Evolutionary conservation across 2,797 vertebrate species (phyloP).

Genomic region (Sylvia borin): DNA sequence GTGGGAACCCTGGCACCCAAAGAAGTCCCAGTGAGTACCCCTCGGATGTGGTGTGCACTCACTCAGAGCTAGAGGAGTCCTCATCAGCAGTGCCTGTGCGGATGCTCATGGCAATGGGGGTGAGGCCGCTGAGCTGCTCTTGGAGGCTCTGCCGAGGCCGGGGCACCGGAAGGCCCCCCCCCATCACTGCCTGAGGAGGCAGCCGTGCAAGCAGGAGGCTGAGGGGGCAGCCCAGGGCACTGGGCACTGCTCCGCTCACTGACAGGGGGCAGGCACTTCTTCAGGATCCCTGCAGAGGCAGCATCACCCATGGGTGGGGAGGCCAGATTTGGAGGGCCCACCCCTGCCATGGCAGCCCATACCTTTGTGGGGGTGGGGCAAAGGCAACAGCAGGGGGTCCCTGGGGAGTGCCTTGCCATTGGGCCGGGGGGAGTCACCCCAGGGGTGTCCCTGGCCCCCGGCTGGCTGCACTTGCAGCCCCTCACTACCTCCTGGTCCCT

Average conservation of each 20-base stretch:
- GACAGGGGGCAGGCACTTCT: slow-evolving; percentile 89
- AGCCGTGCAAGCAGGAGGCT: not conserved
- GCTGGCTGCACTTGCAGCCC: slow-evolving; percentile 61
- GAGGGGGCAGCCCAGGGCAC: slow-evolving; percentile 72
- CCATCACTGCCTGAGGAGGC: slow-evolving; percentile 81
- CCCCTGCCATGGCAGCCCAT: not conserved
- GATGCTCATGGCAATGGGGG: slow-evolving; percentile 86
- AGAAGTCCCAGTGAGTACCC: not conserved
- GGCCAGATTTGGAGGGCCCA: not conserved
- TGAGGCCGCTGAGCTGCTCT: slow-evolving; percentile 84
- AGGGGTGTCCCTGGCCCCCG: not conserved
- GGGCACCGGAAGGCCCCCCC: fast-evolving
- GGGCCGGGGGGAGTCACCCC: slow-evolving; percentile 49
- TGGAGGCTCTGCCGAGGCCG: slow-evolving; percentile 74
- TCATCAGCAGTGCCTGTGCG: slow-evolving; percentile 87
- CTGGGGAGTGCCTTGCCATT: slow-evolving; percentile 65
- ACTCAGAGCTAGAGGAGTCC: slow-evolving; percentile 96
- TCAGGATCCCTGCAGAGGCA: slow-evolving; percentile 85
- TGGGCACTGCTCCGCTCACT: slow-evolving; percentile 84
- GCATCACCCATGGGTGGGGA: not conserved
- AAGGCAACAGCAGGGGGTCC: slow-evolving; percentile 73
- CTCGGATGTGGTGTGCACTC: slow-evolving; percentile 68
- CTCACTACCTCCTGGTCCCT: slow-evolving; percentile 59
- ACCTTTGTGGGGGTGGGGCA: slow-evolving; percentile 88
- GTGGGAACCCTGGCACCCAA: not conserved